A percentile compares a stretch with the other conserved stretches of the same genome.
These are phyloP conservation scores for Halyomorpha halys DNA, from an alignment of 1,140 invertebrate species.

Conservation along the genomic window DNA sequence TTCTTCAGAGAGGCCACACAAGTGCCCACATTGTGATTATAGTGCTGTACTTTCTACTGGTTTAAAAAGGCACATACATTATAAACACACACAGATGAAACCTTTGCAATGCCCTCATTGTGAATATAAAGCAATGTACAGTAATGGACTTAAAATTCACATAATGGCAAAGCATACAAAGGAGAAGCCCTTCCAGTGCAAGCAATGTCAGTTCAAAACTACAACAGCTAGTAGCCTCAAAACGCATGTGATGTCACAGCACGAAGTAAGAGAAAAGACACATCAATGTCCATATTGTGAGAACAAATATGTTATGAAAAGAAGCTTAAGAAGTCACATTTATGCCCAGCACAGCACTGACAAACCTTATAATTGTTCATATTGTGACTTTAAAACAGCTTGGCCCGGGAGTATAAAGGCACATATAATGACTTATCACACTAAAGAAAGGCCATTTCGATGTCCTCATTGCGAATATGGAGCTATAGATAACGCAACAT, in stretches of 20 bases:
- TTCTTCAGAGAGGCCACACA: not conserved
- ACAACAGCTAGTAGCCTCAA: not conserved
- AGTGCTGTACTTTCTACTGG: not conserved
- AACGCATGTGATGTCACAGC: not conserved
- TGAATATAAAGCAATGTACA: no score
- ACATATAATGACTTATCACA: not conserved
- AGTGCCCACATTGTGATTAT: not conserved
- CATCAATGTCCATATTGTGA: slow-evolving; percentile 1
- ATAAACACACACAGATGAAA: no score
- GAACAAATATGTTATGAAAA: not conserved
- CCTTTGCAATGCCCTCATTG: no score
- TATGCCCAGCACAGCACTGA: not conserved
- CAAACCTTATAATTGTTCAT: slow-evolving; percentile 1
- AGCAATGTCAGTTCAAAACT: not conserved
- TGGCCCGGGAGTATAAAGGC: not conserved
- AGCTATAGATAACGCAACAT: not conserved
- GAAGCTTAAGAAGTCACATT: not conserved
- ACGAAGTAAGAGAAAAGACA: not conserved
- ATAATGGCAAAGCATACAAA: no score
- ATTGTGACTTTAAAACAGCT: not conserved
- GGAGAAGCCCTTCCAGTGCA: not conserved
- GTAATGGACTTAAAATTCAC: no score
- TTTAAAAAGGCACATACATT: not conserved
- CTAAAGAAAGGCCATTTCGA: not conserved
- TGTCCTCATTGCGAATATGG: slow-evolving; percentile 2